phyloP scores from a whole-genome alignment of 1,140 invertebrate species.

The Ips typographus region DNA sequence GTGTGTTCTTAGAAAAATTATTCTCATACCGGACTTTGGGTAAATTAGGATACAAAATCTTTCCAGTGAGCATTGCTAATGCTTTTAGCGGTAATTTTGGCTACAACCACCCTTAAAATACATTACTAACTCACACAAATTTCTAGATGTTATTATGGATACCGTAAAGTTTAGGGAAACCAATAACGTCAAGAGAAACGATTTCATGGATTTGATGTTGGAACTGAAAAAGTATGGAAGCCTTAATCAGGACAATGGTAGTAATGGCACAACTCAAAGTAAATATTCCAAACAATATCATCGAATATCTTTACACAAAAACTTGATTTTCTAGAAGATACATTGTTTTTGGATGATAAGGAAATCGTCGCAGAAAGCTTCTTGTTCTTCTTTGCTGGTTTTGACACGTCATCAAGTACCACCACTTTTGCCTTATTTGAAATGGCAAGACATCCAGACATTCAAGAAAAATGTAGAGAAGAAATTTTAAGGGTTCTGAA shows the following conservation, averaged over 20 bases:
- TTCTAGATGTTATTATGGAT: not conserved
- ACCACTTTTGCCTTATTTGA: constrained; percentile 52
- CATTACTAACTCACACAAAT: no score
- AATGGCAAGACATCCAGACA: constrained; percentile 50
- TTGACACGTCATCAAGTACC: constrained; percentile 51
- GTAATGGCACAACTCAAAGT: not conserved
- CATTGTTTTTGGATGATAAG: not conserved
- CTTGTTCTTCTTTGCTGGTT: constrained; percentile 43
- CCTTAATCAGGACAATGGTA: not conserved
- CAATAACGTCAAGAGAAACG: not conserved
- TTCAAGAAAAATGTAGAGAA: constrained; percentile 52
- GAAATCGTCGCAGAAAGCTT: not conserved
- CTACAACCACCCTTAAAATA: constrained; percentile 26
- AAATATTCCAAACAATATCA: not conserved
- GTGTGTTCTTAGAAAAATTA: not conserved
- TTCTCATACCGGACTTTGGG: not conserved
- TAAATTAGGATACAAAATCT: not conserved
- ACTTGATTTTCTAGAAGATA: no score
- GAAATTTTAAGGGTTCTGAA: constrained; percentile 53
- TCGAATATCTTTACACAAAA: not conserved
- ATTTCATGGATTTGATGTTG: constrained; percentile 3
- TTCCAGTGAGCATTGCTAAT: not conserved
- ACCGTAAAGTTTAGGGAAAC: not conserved
- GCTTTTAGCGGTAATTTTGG: no score
- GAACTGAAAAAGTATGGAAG: not conserved